Percentiles rank a stretch among this genome's conserved stretches.
These are phyloP conservation scores for Torymus aiolomorphi DNA, from an alignment of 2,888 invertebrate genomes.

Conservation along the genomic window DNA sequence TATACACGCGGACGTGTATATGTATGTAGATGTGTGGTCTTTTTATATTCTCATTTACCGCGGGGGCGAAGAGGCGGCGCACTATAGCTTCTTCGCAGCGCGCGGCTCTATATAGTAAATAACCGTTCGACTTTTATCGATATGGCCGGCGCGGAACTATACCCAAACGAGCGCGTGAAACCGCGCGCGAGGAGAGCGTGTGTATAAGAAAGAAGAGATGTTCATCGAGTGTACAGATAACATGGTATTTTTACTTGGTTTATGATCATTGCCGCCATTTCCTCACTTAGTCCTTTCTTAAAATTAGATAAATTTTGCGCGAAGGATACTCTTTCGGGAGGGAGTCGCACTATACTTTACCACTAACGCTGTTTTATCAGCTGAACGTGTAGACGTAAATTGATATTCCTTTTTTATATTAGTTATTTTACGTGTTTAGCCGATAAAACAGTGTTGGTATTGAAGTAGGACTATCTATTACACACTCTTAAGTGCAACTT, in stretches of 20 bases:
- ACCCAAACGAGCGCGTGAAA: conserved; percentile 31
- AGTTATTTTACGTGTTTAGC: no score
- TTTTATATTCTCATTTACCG: conserved; percentile 24
- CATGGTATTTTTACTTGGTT: conserved; percentile 7
- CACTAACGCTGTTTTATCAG: no score
- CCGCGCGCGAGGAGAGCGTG: background rate
- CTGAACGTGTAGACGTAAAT: no score
- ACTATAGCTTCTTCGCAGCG: background rate
- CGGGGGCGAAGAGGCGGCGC: no score
- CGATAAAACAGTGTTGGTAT: no score
- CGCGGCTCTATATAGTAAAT: conserved; percentile 32
- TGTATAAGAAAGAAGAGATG: conserved; percentile 19
- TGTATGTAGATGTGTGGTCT: background rate
- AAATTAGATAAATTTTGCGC: no score
- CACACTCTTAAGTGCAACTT: no score
- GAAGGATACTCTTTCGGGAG: no score
- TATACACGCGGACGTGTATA: background rate
- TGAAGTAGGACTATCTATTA: no score
- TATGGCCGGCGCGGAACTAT: conserved; percentile 1
- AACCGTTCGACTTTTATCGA: conserved; percentile 50
- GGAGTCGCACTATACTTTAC: no score
- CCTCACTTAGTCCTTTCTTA: background rate
- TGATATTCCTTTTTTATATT: no score
- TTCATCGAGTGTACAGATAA: conserved; percentile 40
- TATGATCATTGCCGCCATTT: conserved; percentile 37